Evolutionary conservation across 2,797 vertebrate genomes (phyloP).

Genomic region (Oophaga sylvatica): DNA sequence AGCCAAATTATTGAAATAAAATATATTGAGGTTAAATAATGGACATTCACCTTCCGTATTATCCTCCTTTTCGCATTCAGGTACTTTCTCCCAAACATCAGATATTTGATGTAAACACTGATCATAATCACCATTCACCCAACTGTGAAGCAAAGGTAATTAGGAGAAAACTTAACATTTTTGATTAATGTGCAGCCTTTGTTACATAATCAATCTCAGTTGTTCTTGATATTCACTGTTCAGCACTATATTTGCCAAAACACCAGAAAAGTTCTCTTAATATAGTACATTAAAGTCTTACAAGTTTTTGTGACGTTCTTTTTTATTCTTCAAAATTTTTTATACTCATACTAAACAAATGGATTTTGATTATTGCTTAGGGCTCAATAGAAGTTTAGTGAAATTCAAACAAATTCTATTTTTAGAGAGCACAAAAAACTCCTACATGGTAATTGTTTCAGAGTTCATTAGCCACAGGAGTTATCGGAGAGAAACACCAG

Average conservation of each 20-base stretch:
- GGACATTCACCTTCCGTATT: no score
- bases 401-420: slow-evolving; percentile 54
- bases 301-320: slow-evolving; percentile 9
- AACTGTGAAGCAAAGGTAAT: slow-evolving; percentile 38
- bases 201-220: slow-evolving; percentile 32
- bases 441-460: slow-evolving; percentile 62
- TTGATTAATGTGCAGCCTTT: slow-evolving; percentile 24
- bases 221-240: slow-evolving; percentile 15
- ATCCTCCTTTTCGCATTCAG: neutral
- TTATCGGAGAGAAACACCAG: slow-evolving; percentile 48
- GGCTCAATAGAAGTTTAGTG: slow-evolving; percentile 50
- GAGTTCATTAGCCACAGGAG: slow-evolving; percentile 52
- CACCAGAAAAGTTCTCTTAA: neutral
- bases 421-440: slow-evolving; percentile 55
- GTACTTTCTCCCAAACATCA: neutral
- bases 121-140: slow-evolving; percentile 35
- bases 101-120: slow-evolving; percentile 17
- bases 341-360: slow-evolving; percentile 38
- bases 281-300: neutral
- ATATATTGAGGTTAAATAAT: no score
- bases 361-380: slow-evolving; percentile 47
- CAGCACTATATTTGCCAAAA: slow-evolving; percentile 13
- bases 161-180: slow-evolving; percentile 29
- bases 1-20: no score
- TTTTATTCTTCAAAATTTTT: neutral